A percentile compares a stretch with the other conserved stretches of the same genome.
Evolutionary conservation across 2,888 invertebrate genomes (phyloP).

Genomic region (Podotricha telesiphe): DNA sequence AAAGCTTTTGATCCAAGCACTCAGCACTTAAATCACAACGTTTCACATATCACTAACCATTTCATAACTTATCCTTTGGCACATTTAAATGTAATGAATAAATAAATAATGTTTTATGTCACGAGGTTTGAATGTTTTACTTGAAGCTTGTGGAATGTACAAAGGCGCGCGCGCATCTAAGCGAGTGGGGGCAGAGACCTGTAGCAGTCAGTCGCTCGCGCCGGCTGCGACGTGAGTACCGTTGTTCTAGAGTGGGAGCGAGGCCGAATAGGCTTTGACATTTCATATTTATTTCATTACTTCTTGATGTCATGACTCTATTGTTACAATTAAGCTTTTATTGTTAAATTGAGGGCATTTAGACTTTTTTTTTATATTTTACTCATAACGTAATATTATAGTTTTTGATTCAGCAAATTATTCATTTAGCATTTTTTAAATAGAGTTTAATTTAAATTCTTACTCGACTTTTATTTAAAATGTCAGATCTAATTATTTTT

Average conservation of each 20-base stretch:
- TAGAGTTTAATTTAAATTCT: too few relatives aligned
- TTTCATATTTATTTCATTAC: slow-evolving; percentile 75
- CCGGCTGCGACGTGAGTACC: slow-evolving; percentile 67
- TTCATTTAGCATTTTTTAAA: not conserved
- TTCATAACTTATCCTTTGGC: slow-evolving; percentile 25
- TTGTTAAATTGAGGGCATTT: not conserved
- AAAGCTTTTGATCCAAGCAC: slow-evolving; percentile 47
- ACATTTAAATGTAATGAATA: slow-evolving; percentile 14
- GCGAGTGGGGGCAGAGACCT: slow-evolving; percentile 78
- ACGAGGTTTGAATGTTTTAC: slow-evolving; percentile 25
- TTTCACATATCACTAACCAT: slow-evolving; percentile 38
- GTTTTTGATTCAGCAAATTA: not conserved
- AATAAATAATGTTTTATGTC: slow-evolving; percentile 17
- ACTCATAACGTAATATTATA: not conserved
- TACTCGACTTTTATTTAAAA: too few relatives aligned
- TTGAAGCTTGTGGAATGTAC: slow-evolving; percentile 35
- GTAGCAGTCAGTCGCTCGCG: slow-evolving; percentile 61
- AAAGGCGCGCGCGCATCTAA: slow-evolving; percentile 55
- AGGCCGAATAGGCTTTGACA: slow-evolving; percentile 74
- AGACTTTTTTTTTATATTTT: not conserved
- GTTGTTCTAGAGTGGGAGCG: slow-evolving; percentile 74
- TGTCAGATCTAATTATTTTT: too few relatives aligned
- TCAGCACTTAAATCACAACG: slow-evolving; percentile 52
- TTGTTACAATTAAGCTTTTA: slow-evolving; percentile 41
- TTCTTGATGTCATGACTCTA: slow-evolving; percentile 65